These are phyloP conservation scores for Euplagia quadripunctaria DNA, from an alignment of 2,888 invertebrate species.

Conservation along the genomic window DNA sequence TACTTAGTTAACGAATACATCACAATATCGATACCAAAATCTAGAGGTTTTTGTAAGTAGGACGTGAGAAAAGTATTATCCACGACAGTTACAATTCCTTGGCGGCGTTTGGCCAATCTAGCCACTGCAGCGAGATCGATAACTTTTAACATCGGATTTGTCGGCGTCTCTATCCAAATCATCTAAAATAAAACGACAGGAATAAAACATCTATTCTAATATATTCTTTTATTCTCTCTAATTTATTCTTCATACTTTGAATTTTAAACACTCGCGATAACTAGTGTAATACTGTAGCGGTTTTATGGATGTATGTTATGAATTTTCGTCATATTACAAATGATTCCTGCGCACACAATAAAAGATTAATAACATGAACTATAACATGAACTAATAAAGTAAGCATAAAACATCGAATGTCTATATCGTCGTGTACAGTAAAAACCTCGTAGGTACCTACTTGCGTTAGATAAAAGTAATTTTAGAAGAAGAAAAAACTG, in stretches of 20 bases:
- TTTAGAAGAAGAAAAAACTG: too few species aligned
- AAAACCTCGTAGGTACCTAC: too few species aligned
- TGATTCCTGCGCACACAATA: conserved; percentile 23
- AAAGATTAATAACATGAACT: conserved; percentile 13
- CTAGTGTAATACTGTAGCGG: conserved; percentile 74
- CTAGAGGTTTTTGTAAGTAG: conserved; percentile 96
- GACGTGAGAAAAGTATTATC: conserved; percentile 90
- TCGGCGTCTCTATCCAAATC: conserved; percentile 98
- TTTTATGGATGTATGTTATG: conserved; percentile 38
- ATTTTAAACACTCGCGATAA: conserved; percentile 49
- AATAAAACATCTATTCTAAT: too few species aligned
- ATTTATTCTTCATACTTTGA: too few species aligned
- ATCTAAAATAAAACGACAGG: conserved; percentile 83
- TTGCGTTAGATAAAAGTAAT: too few species aligned
- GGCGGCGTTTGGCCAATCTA: conserved; percentile 79
- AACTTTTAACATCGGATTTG: conserved; percentile 98
- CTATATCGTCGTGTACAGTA: neutral
- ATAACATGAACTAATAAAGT: neutral
- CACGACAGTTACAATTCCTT: conserved; percentile 45
- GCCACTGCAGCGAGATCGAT: conserved; percentile 93
- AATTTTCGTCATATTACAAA: conserved; percentile 44
- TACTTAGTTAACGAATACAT: conserved; percentile 98
- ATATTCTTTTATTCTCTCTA: too few species aligned
- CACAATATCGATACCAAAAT: conserved; percentile 96
- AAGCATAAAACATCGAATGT: neutral